Percentiles rank a stretch among this genome's conserved stretches.
Conservation (phyloP, 2,888 invertebrate genomes). For the Athalia rosae region DNA sequence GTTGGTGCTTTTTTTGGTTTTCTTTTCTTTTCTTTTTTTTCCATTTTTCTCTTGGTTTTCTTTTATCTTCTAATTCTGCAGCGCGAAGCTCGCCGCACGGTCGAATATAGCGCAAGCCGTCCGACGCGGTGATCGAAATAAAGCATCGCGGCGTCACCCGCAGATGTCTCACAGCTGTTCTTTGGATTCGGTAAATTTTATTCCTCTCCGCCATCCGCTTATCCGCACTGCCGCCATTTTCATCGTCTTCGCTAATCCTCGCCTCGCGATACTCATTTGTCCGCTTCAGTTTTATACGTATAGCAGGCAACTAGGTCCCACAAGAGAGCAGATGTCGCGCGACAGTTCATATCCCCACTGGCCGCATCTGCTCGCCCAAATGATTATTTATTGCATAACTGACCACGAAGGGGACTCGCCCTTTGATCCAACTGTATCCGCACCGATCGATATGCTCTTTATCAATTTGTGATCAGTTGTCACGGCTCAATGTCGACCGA, state of each 20-base stretch:
- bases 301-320: not conserved
- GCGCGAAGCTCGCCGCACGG: not conserved
- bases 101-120: slow-evolving; percentile 7
- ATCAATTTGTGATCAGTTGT: not conserved
- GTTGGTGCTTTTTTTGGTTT: no score
- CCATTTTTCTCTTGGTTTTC: no score
- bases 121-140: slow-evolving; percentile 31
- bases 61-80: not conserved
- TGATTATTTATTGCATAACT: not conserved
- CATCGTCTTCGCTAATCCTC: slow-evolving; percentile 34
- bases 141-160: slow-evolving; percentile 57
- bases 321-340: slow-evolving; percentile 35
- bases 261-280: not conserved
- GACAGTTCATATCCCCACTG: not conserved
- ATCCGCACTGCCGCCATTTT: slow-evolving; percentile 12
- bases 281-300: not conserved
- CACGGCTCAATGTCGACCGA: not conserved
- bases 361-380: not conserved
- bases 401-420: no score
- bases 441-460: no score
- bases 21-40: not conserved
- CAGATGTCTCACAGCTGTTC: slow-evolving; percentile 70
- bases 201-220: slow-evolving; percentile 17
- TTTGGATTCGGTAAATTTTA: slow-evolving; percentile 24
- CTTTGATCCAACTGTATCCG: no score